Evolutionary conservation across 2,888 invertebrate genomes (phyloP).

Genomic region (Drosophila flavopinicola): DNA sequence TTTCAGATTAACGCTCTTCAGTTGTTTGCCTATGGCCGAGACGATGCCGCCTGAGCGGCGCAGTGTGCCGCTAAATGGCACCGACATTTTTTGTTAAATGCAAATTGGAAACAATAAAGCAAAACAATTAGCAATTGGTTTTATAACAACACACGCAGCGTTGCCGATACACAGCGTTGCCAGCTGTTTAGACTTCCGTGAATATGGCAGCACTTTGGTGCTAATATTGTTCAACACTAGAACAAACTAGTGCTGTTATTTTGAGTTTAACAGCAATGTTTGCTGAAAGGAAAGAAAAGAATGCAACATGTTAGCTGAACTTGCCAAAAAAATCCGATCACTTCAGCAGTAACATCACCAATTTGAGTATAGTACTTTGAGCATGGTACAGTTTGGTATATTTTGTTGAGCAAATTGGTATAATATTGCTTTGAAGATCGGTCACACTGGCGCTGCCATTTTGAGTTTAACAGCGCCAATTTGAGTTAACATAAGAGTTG

Average conservation of each 20-base stretch:
- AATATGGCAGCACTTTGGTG: slow-evolving; percentile 17
- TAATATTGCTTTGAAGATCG: too few species aligned
- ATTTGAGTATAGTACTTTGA: too few species aligned
- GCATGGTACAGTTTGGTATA: too few species aligned
- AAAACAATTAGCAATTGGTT: slow-evolving; percentile 46
- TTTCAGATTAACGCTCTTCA: slow-evolving; percentile 90
- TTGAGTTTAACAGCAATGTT: too few species aligned
- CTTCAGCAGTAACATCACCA: too few species aligned
- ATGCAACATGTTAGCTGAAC: too few species aligned
- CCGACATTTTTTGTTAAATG: slow-evolving; percentile 86
- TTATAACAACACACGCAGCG: slow-evolving; percentile 52
- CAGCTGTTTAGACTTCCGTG: slow-evolving; percentile 6
- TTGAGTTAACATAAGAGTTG: slow-evolving; percentile 33
- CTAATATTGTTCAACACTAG: slow-evolving; percentile 9
- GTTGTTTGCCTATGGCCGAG: slow-evolving; percentile 90
- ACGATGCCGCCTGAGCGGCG: slow-evolving; percentile 88
- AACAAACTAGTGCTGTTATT: slow-evolving; percentile 14
- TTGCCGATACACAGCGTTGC: slow-evolving; percentile 32
- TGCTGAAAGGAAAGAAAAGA: too few species aligned
- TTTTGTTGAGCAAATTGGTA: too few species aligned
- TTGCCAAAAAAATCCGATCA: too few species aligned
- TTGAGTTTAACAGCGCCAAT: slow-evolving; percentile 42
- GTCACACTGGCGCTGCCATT: slow-evolving; percentile 16
- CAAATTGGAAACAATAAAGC: slow-evolving; percentile 12
- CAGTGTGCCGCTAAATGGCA: slow-evolving; percentile 89